These are phyloP conservation scores for Bombus sylvicola DNA, from an alignment of 1,140 invertebrate genomes.

Conservation along the genomic window DNA sequence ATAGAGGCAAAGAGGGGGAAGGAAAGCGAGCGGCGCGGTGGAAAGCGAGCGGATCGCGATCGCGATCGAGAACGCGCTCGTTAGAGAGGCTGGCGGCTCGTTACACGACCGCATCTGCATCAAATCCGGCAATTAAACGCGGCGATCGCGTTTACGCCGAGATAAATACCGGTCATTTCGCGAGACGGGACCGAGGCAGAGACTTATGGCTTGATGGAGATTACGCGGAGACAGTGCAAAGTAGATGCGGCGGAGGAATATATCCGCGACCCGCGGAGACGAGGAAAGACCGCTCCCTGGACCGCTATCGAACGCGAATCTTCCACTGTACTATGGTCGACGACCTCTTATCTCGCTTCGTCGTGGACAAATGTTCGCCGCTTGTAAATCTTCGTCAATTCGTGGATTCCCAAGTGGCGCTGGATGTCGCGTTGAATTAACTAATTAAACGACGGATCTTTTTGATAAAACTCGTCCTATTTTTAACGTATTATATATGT, in stretches of 20 bases:
- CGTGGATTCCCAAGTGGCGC: too few species aligned
- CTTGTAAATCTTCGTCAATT: conserved; percentile 46
- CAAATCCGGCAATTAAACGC: conserved; percentile 45
- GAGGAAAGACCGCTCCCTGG: conserved; percentile 55
- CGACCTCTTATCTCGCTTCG: conserved; percentile 71
- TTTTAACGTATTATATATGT: too few species aligned
- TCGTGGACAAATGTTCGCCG: background rate
- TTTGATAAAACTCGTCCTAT: too few species aligned
- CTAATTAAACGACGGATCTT: too few species aligned
- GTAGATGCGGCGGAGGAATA: background rate
- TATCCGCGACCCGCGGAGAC: background rate
- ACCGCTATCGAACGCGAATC: conserved; percentile 71
- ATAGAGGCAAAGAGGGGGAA: background rate
- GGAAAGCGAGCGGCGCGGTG: conserved; percentile 1
- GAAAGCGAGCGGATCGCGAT: conserved; percentile 21
- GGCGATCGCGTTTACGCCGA: conserved; percentile 4
- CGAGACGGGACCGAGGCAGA: conserved; percentile 35
- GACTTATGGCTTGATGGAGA: conserved; percentile 34
- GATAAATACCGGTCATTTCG: conserved; percentile 38
- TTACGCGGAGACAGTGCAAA: conserved; percentile 6
- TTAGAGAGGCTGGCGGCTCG: conserved; percentile 17
- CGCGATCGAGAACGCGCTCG: conserved; percentile 6
- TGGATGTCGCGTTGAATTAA: too few species aligned
- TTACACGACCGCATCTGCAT: conserved; percentile 33
- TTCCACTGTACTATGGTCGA: conserved; percentile 72